Conservation (phyloP, 2,888 invertebrate species). For the Xestoiulus laeticollis region DNA sequence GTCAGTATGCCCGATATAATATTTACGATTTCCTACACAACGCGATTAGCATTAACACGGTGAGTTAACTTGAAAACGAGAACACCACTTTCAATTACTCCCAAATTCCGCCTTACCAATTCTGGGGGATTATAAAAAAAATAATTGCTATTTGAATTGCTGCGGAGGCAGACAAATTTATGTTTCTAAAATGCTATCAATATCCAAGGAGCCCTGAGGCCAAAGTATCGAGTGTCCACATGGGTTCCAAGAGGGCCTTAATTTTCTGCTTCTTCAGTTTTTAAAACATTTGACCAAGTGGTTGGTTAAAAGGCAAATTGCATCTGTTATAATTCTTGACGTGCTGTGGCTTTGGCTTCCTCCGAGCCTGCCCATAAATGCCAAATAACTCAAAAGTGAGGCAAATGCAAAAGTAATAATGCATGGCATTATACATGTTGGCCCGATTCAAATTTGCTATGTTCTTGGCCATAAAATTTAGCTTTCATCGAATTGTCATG, state of each 20-base stretch:
- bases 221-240: neutral
- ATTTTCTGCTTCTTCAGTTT: neutral
- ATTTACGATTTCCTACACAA: neutral
- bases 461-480: neutral
- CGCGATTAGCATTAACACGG: constrained; percentile 25
- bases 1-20: neutral
- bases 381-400: constrained; percentile 36
- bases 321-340: neutral
- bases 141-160: constrained; percentile 29
- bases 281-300: neutral
- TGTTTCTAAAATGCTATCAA: neutral
- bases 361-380: constrained; percentile 12
- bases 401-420: neutral
- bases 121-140: neutral
- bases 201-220: neutral
- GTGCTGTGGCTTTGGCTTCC: neutral
- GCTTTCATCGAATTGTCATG: constrained; percentile 38
- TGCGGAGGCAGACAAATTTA: neutral
- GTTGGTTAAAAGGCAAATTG: neutral
- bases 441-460: neutral
- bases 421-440: neutral
- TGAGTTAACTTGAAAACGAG: constrained; percentile 32
- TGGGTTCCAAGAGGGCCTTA: neutral
- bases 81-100: constrained; percentile 29
- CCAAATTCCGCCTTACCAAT: neutral